These are phyloP conservation scores for Argopecten irradians DNA, from an alignment of 1,140 invertebrate species.

Conservation along the genomic window DNA sequence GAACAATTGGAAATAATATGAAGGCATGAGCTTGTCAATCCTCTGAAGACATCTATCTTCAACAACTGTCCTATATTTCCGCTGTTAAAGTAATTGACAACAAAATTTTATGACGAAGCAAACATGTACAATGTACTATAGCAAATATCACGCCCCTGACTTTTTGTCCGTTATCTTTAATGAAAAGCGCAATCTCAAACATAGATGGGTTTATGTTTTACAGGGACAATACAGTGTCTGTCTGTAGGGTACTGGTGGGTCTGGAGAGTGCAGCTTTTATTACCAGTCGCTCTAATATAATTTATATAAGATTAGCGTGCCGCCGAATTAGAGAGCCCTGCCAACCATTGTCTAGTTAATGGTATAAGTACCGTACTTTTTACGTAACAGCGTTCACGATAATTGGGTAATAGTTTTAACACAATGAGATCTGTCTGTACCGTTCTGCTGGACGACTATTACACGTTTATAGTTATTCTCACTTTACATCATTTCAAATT, in stretches of 20 bases:
- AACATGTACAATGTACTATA: too few species aligned
- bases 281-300: background rate
- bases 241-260: background rate
- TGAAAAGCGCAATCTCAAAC: too few species aligned
- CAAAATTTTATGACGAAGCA: too few species aligned
- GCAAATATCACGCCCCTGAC: too few species aligned
- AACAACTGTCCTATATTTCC: too few species aligned
- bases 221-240: too few species aligned
- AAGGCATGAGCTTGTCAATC: too few species aligned
- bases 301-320: background rate
- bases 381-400: background rate
- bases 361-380: background rate
- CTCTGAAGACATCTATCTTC: too few species aligned
- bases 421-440: background rate
- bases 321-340: background rate
- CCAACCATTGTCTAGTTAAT: background rate
- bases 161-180: too few species aligned
- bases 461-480: background rate
- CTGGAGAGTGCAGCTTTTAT: background rate
- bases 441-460: background rate
- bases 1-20: too few species aligned
- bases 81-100: too few species aligned
- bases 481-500: background rate
- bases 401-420: background rate
- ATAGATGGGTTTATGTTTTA: too few species aligned